Base-by-base conservation (phyloP, 2,113 vertebrate species). In the Elephantulus edwardii region DNA sequence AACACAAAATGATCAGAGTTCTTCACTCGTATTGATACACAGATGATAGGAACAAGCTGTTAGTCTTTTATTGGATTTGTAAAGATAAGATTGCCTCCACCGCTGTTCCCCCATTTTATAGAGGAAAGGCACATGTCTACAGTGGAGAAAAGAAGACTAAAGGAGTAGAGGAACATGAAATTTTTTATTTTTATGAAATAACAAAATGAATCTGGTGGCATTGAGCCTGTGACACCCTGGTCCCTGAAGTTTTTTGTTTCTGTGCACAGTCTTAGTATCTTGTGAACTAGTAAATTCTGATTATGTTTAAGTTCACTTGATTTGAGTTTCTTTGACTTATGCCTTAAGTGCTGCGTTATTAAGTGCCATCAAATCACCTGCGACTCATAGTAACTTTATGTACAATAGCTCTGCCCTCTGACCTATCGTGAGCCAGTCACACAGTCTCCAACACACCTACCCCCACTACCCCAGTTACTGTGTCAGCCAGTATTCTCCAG, bases 81-180 rank as follows among this genome's bases (percentile, higher is more conserved):
- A 89, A 88, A 56, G 24, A 48, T 84, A n/a, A 40, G 16, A 62
- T 56, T 76, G 38, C 50, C n/a, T 84, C 60, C 62, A 80, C 20
- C 19, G 14, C 20, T 26, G 33, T 50, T 26, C 33, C 38, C 6
- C 35, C 30, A 2, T 20, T n/a, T 12, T 20, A 26, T 35, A 30
- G 48, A 85, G 54, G 50, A 20, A 58, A 79, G 48, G 52, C 33
- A 7, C 82, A 12, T 79, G 52, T 87, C 70, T 88, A 11, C 17
- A 83, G 17, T 71, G 64, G 75, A 88, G 79, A 90, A 80, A 88
- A 91, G 64, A 89, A 92, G 89, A 66, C 40, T 76, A 92, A 74
- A 62, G 40, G 58, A 76, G 78, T 60, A 66, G 86, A 88, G 76
- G 72, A 88, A 19, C 8, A 17, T 72, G 66, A n/a, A n/a, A n/a